A percentile compares a stretch with the other conserved stretches of the same genome.
Conservation (phyloP, 2,797 vertebrate species). For the Acipenser oxyrinchus region DNA sequence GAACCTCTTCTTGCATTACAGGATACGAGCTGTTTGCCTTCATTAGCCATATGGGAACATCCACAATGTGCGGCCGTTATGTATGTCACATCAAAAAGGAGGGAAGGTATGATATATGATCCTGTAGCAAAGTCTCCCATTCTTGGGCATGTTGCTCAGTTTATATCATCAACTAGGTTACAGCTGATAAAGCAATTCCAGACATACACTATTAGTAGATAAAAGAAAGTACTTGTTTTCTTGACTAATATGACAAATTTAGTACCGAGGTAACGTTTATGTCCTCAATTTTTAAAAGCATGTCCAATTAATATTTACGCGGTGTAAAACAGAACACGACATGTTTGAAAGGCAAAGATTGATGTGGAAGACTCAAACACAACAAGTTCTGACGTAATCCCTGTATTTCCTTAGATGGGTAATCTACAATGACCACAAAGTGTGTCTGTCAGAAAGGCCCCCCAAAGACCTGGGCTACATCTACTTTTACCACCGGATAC, state of each 20-base stretch:
- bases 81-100: conserved; percentile 97
- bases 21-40: conserved; percentile 93
- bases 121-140: too few relatives aligned
- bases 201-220: too few relatives aligned
- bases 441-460: conserved; percentile 92
- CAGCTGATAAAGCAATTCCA: too few relatives aligned
- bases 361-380: not conserved
- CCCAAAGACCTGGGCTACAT: conserved; percentile 96
- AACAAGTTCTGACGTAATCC: not conserved
- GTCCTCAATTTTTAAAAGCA: too few relatives aligned
- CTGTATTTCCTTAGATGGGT: conserved; percentile 74
- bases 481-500: conserved; percentile 93
- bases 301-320: too few relatives aligned
- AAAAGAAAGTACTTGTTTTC: too few relatives aligned
- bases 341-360: too few relatives aligned
- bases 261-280: too few relatives aligned
- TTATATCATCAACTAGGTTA: too few relatives aligned
- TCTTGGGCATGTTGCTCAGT: too few relatives aligned
- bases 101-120: conserved; percentile 65
- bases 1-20: conserved; percentile 33
- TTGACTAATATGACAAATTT: too few relatives aligned
- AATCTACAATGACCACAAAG: conserved; percentile 97
- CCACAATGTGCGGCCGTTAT: conserved; percentile 97
- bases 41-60: conserved; percentile 97
- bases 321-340: too few relatives aligned